Evolutionary conservation across 2,113 vertebrate genomes (phyloP).

Genomic region (Podarcis raffonei): DNA sequence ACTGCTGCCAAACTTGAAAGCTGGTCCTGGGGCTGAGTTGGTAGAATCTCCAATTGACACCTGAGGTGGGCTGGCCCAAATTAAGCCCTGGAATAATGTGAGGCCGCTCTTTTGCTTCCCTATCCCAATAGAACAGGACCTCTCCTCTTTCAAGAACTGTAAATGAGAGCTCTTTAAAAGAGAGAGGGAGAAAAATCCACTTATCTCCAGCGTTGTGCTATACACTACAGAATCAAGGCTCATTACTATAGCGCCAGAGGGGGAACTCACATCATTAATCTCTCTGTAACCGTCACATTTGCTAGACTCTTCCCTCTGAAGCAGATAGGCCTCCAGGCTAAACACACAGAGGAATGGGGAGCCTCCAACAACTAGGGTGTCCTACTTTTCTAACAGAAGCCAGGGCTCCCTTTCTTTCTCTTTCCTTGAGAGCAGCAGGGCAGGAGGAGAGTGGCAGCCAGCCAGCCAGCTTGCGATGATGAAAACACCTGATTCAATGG

Average conservation of each 20-base stretch:
- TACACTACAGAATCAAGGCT: not conserved
- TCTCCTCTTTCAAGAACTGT: not conserved
- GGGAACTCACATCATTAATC: conserved; percentile 8
- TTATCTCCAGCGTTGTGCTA: not conserved
- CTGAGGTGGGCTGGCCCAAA: not conserved
- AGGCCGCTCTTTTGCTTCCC: not conserved
- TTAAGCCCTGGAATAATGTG: not conserved
- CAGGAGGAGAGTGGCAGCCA: not conserved
- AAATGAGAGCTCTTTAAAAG: not conserved
- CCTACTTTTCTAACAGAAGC: not conserved
- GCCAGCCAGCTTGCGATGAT: no score
- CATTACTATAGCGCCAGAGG: not conserved
- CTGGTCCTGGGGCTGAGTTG: not conserved
- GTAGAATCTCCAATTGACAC: not conserved
- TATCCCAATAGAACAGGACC: not conserved
- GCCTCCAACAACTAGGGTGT: not conserved
- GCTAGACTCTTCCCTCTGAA: not conserved
- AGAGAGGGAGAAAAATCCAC: not conserved
- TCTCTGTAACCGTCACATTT: not conserved
- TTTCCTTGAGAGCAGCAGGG: not conserved
- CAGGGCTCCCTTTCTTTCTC: not conserved
- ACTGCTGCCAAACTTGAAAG: not conserved
- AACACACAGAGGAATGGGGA: not conserved
- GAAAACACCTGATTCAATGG: no score
- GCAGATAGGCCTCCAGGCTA: not conserved